Percentiles rank a stretch among this genome's conserved stretches.
phyloP scores from a whole-genome alignment of 1,140 invertebrate species.

The Drosophila nannoptera region DNA sequence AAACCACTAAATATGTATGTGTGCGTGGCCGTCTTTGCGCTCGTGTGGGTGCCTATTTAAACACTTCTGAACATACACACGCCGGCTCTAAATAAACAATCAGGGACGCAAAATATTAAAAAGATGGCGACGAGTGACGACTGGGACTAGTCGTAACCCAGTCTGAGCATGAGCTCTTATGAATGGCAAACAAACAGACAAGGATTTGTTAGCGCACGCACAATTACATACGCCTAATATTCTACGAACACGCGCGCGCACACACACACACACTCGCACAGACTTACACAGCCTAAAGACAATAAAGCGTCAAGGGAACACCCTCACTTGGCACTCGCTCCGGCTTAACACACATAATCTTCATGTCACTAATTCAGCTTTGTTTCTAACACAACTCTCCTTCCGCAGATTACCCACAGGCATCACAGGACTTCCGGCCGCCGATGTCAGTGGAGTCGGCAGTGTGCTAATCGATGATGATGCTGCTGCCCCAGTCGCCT shows the following conservation, averaged over 20 bases:
- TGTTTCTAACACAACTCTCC: conserved; percentile 26
- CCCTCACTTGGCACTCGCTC: conserved; percentile 30
- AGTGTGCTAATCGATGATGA: conserved; percentile 32
- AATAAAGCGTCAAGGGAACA: not conserved
- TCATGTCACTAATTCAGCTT: conserved; percentile 68
- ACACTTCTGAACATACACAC: conserved; percentile 39
- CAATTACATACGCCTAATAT: conserved; percentile 75
- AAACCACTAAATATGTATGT: conserved; percentile 35
- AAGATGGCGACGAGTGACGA: conserved; percentile 57
- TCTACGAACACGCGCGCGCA: conserved; percentile 13
- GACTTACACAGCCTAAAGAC: conserved; percentile 3
- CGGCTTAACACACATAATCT: conserved; percentile 63
- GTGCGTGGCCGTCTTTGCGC: not conserved
- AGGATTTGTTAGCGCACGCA: conserved; percentile 73
- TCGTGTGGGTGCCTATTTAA: conserved; percentile 54
- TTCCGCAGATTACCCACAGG: conserved; percentile 29
- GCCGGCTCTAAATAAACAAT: conserved; percentile 60
- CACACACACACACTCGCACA: conserved; percentile 12
- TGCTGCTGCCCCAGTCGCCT: conserved; percentile 33
- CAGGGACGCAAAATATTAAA: conserved; percentile 65
- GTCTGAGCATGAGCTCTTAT: conserved; percentile 57
- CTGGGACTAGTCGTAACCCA: conserved; percentile 27
- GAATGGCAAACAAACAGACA: conserved; percentile 33
- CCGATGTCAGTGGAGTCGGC: conserved; percentile 6
- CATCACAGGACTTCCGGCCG: conserved; percentile 39